Base-by-base conservation (phyloP, 53 echinoderm and acorn worm genomes). In the Holothuria leucospilota region DNA sequence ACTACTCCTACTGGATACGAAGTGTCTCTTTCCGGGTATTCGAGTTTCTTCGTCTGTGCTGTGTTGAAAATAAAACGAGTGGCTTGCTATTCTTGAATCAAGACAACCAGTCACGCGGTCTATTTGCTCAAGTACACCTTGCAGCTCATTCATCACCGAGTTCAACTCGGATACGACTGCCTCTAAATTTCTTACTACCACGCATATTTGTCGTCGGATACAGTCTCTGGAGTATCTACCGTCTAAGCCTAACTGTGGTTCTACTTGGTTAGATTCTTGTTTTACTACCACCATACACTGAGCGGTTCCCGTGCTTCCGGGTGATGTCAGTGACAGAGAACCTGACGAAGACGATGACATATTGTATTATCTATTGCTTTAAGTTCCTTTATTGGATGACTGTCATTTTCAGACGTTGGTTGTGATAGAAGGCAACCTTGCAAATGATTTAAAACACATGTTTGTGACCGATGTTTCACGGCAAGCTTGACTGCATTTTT, bases 91-190 rank as follows among this genome's bases (percentile, higher is more conserved):
- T 27, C 80, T 25, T 38, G 80, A 24, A 64, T 83, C 84, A 15
- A 96, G 80, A 80, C 92, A 90, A 11, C 92, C 87, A 18, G 94
- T 89, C 23, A 96, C 97, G 18, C 84, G 86, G 63, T 96, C 97
- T 69, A 96, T 96, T 74, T 96, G 97, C 39, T 89, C 90, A 66
- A 96, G 68, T n/a, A 96, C 94, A 15, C 94, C 94, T 39, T 92
- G 78, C 20, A 96, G 77, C 80, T 96, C 94, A 24, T 89, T 81
- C 26, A 94, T 92, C 4, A 96, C 97, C 13, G 91, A 89, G 68
- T 93, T 94, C n/a, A 96, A 84, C 86, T 96, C 97, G 14, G 87
- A 93, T 21, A 96, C 91, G 34, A 96, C 97, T 24, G 85, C 91
- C 56, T 94, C 97, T 34, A 96, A 84, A 82, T 96, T 94, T 18